A percentile compares a stretch with the other conserved stretches of the same genome.
phyloP scores from a whole-genome alignment of 2,888 invertebrate genomes.

The Luperina nickerlii region DNA sequence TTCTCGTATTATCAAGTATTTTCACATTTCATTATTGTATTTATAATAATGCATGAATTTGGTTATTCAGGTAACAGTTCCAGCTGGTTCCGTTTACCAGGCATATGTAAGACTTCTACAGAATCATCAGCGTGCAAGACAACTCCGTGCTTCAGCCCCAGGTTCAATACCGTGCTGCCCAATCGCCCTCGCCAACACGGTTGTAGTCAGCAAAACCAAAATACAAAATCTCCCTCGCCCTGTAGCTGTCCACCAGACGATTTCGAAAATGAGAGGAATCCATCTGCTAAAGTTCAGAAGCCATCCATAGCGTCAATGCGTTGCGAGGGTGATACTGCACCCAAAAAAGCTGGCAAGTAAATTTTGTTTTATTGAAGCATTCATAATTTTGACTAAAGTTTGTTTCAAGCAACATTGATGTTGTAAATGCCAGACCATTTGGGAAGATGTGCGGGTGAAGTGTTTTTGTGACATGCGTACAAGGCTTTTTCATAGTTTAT shows the following conservation, averaged over 20 bases:
- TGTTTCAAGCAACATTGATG: neutral
- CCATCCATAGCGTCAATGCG: neutral
- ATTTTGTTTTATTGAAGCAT: neutral
- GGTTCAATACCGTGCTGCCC: neutral
- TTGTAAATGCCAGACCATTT: too few species aligned
- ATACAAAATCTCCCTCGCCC: too few species aligned
- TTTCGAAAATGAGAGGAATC: neutral
- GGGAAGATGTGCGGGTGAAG: too few species aligned
- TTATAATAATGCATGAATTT: neutral
- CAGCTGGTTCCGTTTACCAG: neutral
- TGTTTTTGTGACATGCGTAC: too few species aligned
- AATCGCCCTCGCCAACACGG: neutral
- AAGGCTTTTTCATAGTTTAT: too few species aligned
- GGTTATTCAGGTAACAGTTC: neutral
- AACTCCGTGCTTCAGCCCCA: neutral
- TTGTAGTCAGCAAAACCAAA: neutral
- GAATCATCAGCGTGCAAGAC: neutral
- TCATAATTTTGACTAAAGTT: neutral
- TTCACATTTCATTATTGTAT: neutral
- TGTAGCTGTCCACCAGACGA: neutral
- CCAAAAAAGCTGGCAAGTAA: neutral
- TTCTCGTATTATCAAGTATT: neutral
- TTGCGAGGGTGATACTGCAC: neutral
- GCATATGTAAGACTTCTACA: neutral
- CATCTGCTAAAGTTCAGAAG: conserved; percentile 14